These are phyloP conservation scores for Spisula solida DNA, from an alignment of 2,888 invertebrate species.

Conservation along the genomic window DNA sequence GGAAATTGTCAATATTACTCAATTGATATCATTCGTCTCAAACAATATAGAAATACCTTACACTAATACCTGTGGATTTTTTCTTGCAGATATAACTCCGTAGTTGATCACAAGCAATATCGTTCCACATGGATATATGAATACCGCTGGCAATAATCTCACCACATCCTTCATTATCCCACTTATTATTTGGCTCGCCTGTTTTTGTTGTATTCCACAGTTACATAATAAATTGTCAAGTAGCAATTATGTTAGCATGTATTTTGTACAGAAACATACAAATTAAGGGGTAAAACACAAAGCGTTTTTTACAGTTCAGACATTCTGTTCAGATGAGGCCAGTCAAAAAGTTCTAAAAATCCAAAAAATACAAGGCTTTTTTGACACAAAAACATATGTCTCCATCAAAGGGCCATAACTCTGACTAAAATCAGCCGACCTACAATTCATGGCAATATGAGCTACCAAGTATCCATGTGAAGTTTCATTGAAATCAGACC, in stretches of 20 bases:
- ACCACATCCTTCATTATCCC: slow-evolving; percentile 75
- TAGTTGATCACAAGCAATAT: slow-evolving; percentile 67
- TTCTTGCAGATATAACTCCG: slow-evolving; percentile 78
- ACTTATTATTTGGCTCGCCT: slow-evolving; percentile 76
- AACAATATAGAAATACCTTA: neutral
- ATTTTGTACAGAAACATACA: neutral
- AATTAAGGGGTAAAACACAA: neutral
- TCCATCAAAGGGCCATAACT: too few species aligned
- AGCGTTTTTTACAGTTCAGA: too few species aligned
- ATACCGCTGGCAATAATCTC: slow-evolving; percentile 64
- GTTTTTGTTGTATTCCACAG: slow-evolving; percentile 24
- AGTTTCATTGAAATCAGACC: too few species aligned
- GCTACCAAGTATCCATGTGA: too few species aligned
- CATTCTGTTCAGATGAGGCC: too few species aligned
- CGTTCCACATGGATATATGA: slow-evolving; percentile 76
- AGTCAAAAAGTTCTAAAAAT: too few species aligned
- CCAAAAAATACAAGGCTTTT: too few species aligned
- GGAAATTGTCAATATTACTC: neutral
- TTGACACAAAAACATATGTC: too few species aligned
- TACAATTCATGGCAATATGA: too few species aligned
- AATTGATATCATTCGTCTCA: neutral
- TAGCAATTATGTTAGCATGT: neutral
- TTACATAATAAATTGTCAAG: neutral
- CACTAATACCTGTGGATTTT: slow-evolving; percentile 64
- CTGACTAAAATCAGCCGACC: too few species aligned